phyloP scores from a whole-genome alignment of 2,113 vertebrate species.

The Gadus chalcogrammus region DNA sequence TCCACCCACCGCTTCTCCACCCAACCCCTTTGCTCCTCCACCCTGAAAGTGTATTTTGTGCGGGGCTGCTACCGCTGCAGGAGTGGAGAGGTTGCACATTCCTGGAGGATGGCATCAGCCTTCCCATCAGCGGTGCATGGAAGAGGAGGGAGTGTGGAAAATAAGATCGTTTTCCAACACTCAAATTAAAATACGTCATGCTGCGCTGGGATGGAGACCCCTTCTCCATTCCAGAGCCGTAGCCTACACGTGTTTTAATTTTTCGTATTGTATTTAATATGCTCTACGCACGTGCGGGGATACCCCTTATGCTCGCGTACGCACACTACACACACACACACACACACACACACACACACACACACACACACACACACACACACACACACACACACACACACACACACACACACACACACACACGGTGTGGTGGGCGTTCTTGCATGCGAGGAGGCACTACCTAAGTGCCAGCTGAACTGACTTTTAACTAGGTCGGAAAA shows the following conservation, averaged over 20 bases:
- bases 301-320: not conserved
- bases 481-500: not conserved
- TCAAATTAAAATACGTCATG: not conserved
- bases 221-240: not conserved
- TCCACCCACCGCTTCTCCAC: too few species aligned
- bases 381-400: not conserved
- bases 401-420: not conserved
- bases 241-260: not conserved
- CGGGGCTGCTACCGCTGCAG: not conserved
- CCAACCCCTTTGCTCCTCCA: too few species aligned
- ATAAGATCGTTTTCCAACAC: not conserved
- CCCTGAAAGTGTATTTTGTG: not conserved
- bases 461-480: not conserved
- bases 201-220: not conserved
- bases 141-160: not conserved
- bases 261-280: not conserved
- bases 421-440: not conserved
- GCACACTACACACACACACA: not conserved
- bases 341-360: not conserved
- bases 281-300: not conserved
- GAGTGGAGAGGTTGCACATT: not conserved
- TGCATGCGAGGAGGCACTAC: not conserved
- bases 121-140: not conserved
- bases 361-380: not conserved
- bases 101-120: not conserved